Conservation (phyloP, 2,888 invertebrate species). For the Epiblema foenella region DNA sequence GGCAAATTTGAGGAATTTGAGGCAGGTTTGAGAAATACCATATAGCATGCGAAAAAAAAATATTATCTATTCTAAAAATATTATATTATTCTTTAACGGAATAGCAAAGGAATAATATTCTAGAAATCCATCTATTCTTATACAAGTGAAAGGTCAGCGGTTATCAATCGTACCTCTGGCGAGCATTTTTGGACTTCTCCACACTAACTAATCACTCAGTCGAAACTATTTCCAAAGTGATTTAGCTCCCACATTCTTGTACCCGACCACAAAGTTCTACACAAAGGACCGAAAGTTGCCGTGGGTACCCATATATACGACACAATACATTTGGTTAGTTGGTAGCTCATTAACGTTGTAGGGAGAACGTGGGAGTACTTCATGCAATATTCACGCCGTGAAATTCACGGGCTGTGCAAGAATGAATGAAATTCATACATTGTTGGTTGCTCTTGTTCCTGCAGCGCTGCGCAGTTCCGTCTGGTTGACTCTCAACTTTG, state of each 20-base stretch:
- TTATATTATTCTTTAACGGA: no score
- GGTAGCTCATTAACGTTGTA: conserved; percentile 59
- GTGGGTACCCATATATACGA: conserved; percentile 59
- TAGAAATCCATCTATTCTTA: neutral
- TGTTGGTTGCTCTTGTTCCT: conserved; percentile 43
- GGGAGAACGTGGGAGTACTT: conserved; percentile 37
- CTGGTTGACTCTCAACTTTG: conserved; percentile 56
- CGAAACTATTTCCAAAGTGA: conserved; percentile 58
- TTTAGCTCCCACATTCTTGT: conserved; percentile 46
- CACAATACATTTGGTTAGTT: conserved; percentile 55
- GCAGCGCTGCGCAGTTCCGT: conserved; percentile 55
- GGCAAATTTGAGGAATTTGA: no score
- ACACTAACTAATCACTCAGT: conserved; percentile 55
- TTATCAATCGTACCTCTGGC: conserved; percentile 14
- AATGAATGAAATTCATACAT: neutral
- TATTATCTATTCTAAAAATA: no score
- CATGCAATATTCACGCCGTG: conserved; percentile 69
- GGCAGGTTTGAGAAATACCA: no score
- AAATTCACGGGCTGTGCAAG: conserved; percentile 57
- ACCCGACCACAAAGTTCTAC: conserved; percentile 40
- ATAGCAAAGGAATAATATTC: no score
- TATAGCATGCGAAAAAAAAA: no score
- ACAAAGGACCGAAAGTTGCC: conserved; percentile 47
- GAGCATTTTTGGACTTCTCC: no score
- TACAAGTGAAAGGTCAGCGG: conserved; percentile 11